Evolutionary conservation across 2,797 vertebrate species (phyloP).

Genomic region (Galaxias olidus): DNA sequence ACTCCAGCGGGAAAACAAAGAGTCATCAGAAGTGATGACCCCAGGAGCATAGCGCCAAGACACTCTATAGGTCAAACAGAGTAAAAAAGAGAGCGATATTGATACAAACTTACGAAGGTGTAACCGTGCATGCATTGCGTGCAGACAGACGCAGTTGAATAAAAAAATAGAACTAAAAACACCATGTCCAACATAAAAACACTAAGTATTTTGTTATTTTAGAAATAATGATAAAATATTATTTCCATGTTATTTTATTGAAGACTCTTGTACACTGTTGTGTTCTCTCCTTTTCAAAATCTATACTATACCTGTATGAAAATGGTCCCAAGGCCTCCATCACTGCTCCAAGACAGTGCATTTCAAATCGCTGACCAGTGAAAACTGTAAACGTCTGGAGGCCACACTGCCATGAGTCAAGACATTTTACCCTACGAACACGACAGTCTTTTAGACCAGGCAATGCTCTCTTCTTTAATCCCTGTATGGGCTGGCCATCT

Average conservation of each 20-base stretch:
- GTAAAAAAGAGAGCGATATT: too few relatives aligned
- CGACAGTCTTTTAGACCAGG: constrained; percentile 59
- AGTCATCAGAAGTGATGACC: constrained; percentile 79
- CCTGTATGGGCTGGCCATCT: constrained; percentile 17
- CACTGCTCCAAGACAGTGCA: constrained; percentile 77
- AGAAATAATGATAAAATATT: too few relatives aligned
- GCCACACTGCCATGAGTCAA: constrained; percentile 79
- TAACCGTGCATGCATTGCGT: too few relatives aligned
- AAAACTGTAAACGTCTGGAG: constrained; percentile 71
- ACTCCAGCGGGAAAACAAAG: constrained; percentile 68
- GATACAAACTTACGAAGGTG: too few relatives aligned
- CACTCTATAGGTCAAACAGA: constrained; percentile 48
- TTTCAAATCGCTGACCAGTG: constrained; percentile 62
- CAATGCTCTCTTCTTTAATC: not conserved
- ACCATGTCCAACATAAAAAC: too few relatives aligned
- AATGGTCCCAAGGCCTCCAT: constrained; percentile 50
- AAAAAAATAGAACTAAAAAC: too few relatives aligned
- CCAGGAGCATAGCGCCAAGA: constrained; percentile 81
- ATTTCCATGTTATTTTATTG: too few relatives aligned
- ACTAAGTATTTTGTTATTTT: too few relatives aligned
- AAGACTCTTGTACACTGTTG: too few relatives aligned
- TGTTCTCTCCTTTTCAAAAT: too few relatives aligned
- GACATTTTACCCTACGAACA: constrained; percentile 61
- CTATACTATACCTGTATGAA: constrained; percentile 57
- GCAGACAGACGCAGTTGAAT: too few relatives aligned